Evolutionary conservation across 23 tunicate genomes (phyloP), one percentile per base, ranked within the genome.

Genomic region (Pegea sp.): DNA sequence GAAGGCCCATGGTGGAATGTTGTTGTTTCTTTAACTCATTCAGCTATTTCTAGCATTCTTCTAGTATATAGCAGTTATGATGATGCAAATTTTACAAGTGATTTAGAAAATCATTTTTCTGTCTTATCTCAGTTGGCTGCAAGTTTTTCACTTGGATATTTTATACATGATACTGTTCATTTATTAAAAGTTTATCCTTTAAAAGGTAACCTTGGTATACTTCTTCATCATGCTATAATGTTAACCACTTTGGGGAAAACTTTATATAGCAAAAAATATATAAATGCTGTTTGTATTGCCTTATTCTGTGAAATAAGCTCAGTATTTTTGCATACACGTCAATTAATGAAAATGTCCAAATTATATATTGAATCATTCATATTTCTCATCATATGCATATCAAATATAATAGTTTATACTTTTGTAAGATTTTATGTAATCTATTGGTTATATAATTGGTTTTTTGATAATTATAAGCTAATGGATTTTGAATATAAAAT

Each of bases 1-100:
- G 26, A 16, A 8, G 24, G 18, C 2, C 29, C 26, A 38, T 84
- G 63, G 63, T 67, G 42, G 64, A 84, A 84, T 42, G 60, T 68
- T 31, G 13, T 67, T 27, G 72, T 62, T 23, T 84, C 95, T 2
- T 50, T 84, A 25, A 59, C 54, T 31, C 95, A 84, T 62, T 84
- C 95, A 52, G 22, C 53, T 0, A 26, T 84, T 2, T 48, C 84
- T 4, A 70, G 95, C 26, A 18, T 65, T 1, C 64, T 68, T 27
- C 67, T 63, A 48, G 22, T 73, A 51, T 64, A 60, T 24, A 63
- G 84, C 24, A 65, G 63, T 29, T 74, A 74, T 42, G 20, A 38
- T 8, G 72, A 74, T 53, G 62, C 84, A 28, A 21, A 52, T 22
- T 57, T 74, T 49, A 44, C 67, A 21, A 54, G 69, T 6, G 69